Evolutionary conservation across 2,113 vertebrate genomes (phyloP).

Genomic region (Micromys minutus): DNA sequence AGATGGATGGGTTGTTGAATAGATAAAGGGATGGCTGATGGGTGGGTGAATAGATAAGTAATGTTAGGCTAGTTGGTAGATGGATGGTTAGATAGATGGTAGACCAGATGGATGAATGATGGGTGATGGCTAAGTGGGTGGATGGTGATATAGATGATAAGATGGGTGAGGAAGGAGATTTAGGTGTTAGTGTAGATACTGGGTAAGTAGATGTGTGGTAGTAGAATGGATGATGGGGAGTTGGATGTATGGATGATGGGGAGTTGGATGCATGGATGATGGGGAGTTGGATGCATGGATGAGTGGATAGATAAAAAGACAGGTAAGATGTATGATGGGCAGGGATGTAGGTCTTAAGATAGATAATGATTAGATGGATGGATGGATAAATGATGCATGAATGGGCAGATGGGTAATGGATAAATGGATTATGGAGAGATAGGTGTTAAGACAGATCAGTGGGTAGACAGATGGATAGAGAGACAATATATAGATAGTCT

Average conservation of each 20-base stretch:
- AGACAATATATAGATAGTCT: neutral
- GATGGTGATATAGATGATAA: neutral
- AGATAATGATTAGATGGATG: neutral
- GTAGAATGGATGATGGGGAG: neutral
- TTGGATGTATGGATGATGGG: neutral
- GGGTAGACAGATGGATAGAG: neutral
- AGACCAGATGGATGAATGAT: neutral
- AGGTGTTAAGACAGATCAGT: neutral
- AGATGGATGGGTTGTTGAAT: neutral
- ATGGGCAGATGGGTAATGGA: neutral
- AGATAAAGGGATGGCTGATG: neutral
- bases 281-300: neutral
- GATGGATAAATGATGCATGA: neutral
- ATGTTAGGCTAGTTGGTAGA: neutral
- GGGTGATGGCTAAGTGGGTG: neutral
- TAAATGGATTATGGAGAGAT: no score
- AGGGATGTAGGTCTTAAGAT: neutral
- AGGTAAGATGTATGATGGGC: neutral
- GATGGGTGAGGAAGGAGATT: neutral
- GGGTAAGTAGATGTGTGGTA: neutral
- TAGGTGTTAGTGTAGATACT: neutral
- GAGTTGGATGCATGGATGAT: neutral
- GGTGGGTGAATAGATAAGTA: neutral
- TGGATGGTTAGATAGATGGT: neutral
- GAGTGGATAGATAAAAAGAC: neutral